These are phyloP conservation scores for Heliconius congener DNA, from an alignment of 1,140 invertebrate genomes.

Conservation along the genomic window DNA sequence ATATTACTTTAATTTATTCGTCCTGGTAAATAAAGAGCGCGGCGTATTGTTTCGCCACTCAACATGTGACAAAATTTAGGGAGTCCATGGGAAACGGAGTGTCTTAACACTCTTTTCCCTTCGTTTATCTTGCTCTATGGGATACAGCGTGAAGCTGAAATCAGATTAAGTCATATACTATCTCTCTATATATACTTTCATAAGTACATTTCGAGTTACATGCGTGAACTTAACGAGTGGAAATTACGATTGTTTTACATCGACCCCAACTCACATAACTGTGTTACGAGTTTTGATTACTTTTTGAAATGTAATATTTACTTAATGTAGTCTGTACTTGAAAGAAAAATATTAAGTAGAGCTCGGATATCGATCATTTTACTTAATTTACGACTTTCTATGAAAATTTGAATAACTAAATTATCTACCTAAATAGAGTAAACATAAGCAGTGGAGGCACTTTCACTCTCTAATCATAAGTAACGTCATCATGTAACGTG, in stretches of 20 bases:
- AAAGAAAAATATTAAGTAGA: neutral
- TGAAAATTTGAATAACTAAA: neutral
- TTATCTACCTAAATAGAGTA: too few species aligned
- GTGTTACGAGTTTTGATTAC: conserved; percentile 7
- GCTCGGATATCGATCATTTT: neutral
- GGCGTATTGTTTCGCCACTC: too few species aligned
- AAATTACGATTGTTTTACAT: conserved; percentile 20
- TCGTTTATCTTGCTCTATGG: too few species aligned
- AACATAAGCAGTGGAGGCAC: too few species aligned
- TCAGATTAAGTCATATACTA: neutral
- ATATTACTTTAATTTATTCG: too few species aligned
- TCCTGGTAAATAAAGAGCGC: too few species aligned
- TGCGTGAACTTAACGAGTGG: conserved; percentile 23
- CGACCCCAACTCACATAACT: neutral
- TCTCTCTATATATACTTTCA: neutral
- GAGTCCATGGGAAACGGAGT: too few species aligned
- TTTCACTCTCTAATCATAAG: too few species aligned
- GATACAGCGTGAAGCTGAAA: neutral
- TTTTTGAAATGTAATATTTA: conserved; percentile 11
- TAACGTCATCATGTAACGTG: too few species aligned
- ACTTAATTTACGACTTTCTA: neutral
- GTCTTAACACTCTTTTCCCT: too few species aligned
- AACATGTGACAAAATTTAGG: too few species aligned
- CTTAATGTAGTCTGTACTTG: neutral
- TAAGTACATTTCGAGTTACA: neutral